Base-by-base conservation (phyloP, 2,113 vertebrate genomes). In the Phalacrocorax brasilianus region DNA sequence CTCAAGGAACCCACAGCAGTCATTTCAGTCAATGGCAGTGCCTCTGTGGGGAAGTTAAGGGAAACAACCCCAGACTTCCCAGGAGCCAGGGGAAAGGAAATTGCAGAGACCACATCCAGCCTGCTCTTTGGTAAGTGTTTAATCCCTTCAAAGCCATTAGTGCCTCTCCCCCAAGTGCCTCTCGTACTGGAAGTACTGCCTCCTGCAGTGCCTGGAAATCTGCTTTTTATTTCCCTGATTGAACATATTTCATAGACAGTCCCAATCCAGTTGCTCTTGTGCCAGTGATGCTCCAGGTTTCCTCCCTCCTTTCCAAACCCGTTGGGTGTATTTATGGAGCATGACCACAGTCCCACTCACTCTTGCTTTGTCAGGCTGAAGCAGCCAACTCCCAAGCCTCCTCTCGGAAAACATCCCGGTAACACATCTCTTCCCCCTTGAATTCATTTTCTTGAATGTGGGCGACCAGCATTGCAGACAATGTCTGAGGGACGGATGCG, bases 191-290 rank as follows among this genome's bases (percentile, higher is more conserved):
- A 92, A 96, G 79, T 81, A 86, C 47, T 93, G 83, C 84, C 91
- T 93, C 75, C 85, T 91, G 78, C 85, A 68, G 62, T n/a, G 94
- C 47, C 87, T 89, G 87, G 84, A 95, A 92, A 87, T 27, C 16
- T 1, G 1, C 28, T 75, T 49, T 67, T 76, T 63, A 35, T 89
- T 95, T 72, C 49, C 88, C 61, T 22, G 23, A 20, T 4, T 56
- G 47, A 90, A 79, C 0, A 0, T 21, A 40, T 86, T 77, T 78
- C 56, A 33, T 1, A 56, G 84, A 15, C 80, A 84, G 52, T 16
- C 56, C 2, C 1, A 89, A 92, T 55, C 42, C 94, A 77, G 82
- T 3, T 75, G 56, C 62, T 91, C 30, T 79, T 4, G 1, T 68
- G 67, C 58, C 91, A 76, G 79, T 56, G 80, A 89, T 87, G 66